Evolutionary conservation across 2,888 invertebrate species (phyloP), one percentile per base, ranked within the genome.

Genomic region (Melieria omissa): DNA sequence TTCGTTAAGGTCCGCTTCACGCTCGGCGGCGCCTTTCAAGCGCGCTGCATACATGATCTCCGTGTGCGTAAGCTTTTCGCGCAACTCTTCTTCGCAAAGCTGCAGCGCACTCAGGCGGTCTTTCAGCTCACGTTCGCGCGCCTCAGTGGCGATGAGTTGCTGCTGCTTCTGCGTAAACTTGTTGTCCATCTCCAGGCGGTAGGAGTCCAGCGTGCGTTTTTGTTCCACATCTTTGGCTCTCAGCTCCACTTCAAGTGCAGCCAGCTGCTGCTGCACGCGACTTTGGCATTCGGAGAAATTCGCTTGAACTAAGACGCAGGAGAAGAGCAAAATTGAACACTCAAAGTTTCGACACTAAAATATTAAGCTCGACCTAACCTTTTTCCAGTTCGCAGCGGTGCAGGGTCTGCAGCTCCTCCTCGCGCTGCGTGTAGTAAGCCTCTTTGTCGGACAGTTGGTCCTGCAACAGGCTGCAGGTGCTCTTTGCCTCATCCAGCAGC

Each of bases 251-350:
- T 87, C 83, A 3, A 87, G 73, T 29, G 79, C 77, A 42, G 78
- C 73, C 62, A 85, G 80, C 65, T 84, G 83, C 45, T 85, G 81
- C 74, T 83, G 82, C 54, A 85, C 83, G 68, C 80, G 76, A 71
- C 77, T 72, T 76, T 86, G 82, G 58, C 83, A 77, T 70, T 87
- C 85, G 71, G 74, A 87, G 84, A 90, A 83, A 86, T 89, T 90
- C 85, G 89, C 88, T 83, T 90, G 89, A 83, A 90, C 91, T 91
- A 82, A 0, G 29, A 29, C 3, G 3, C 29, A 29, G 29, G 29
- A 29, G 29, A 29, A 45, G 9, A 7, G 14, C 5, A 58, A n/a
- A 9, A 47, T 14, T 6, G 5, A 1, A 1, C 16, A 6, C 6
- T 8, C 57, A 29, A 29, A 29, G 29, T 29, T 29, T 29, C 29